Evolutionary conservation across 1,140 invertebrate species (phyloP).

Genomic region (Bicyclus anynana): DNA sequence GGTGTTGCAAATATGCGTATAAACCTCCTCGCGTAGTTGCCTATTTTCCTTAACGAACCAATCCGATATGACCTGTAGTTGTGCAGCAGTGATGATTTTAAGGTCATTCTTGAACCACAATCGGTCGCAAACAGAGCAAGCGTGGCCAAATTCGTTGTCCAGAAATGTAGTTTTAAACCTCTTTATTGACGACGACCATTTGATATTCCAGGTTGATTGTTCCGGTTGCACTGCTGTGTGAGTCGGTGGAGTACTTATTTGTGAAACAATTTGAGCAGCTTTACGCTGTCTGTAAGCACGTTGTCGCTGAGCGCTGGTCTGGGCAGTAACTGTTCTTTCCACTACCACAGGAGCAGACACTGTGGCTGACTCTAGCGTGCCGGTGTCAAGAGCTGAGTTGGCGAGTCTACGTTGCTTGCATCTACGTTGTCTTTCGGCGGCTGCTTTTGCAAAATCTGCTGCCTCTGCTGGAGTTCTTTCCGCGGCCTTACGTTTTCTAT

Average conservation of each 20-base stretch:
- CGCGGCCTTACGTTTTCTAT: conserved; percentile 42
- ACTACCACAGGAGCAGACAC: conserved; percentile 17
- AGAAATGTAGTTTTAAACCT: conserved; percentile 36
- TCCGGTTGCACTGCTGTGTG: conserved; percentile 24
- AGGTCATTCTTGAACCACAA: conserved; percentile 44
- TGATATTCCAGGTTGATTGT: conserved; percentile 34
- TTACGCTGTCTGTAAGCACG: conserved; percentile 24
- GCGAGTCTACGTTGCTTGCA: conserved; percentile 28
- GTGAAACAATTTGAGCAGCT: conserved; percentile 22
- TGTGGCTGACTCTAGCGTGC: conserved; percentile 24
- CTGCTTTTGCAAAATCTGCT: conserved; percentile 27
- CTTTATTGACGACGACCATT: conserved; percentile 35
- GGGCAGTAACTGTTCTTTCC: conserved; percentile 16
- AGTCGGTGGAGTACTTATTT: conserved; percentile 27
- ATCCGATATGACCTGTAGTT: conserved; percentile 40
- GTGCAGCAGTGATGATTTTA: conserved; percentile 39
- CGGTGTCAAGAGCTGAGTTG: conserved; percentile 29
- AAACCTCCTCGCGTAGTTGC: conserved; percentile 33
- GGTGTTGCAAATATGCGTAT: conserved; percentile 39
- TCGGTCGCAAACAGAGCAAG: conserved; percentile 41
- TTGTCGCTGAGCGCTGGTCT: conserved; percentile 28
- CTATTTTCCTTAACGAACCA: conserved; percentile 43
- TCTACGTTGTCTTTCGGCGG: conserved; percentile 31
- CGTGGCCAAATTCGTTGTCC: conserved; percentile 42
- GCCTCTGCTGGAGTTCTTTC: conserved; percentile 37